A percentile compares a stretch with the other conserved stretches of the same genome.
Evolutionary conservation across 2,113 vertebrate species (phyloP).

Genomic region (Eulemur macaco): DNA sequence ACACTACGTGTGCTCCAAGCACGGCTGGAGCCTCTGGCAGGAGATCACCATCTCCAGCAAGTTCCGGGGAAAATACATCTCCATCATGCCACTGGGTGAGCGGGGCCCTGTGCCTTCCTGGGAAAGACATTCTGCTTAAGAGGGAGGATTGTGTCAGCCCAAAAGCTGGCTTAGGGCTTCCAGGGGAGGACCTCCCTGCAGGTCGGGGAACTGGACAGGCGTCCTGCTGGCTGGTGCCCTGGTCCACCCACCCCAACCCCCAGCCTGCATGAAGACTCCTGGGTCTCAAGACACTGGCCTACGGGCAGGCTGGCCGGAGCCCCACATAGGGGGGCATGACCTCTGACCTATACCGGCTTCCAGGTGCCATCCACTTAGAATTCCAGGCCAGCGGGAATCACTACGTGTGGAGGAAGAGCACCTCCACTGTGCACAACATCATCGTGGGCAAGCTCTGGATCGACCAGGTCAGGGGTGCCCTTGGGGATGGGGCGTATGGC

Average conservation of each 20-base stretch:
- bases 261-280: neutral
- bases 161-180: neutral
- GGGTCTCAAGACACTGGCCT: neutral
- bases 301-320: neutral
- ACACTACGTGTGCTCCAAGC: constrained; percentile 94
- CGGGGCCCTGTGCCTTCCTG: neutral
- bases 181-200: neutral
- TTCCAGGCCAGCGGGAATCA: constrained; percentile 96
- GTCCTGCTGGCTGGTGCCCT: neutral
- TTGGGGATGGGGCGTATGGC: fast-evolving
- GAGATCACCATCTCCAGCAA: constrained; percentile 99
- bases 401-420: constrained; percentile 98
- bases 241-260: neutral
- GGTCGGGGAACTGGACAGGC: no score
- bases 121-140: neutral
- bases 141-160: neutral
- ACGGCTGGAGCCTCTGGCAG: constrained; percentile 97
- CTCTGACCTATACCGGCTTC: neutral
- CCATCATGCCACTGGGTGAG: constrained; percentile 98
- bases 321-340: neutral
- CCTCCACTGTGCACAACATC: constrained; percentile 99
- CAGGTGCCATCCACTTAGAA: constrained; percentile 96
- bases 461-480: constrained; percentile 90
- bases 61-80: constrained; percentile 99
- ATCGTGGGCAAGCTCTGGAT: constrained; percentile 99